Percentiles rank a stretch among this genome's conserved stretches.
Evolutionary conservation across 2,888 invertebrate species (phyloP).

Genomic region (Perithous albicinctus): DNA sequence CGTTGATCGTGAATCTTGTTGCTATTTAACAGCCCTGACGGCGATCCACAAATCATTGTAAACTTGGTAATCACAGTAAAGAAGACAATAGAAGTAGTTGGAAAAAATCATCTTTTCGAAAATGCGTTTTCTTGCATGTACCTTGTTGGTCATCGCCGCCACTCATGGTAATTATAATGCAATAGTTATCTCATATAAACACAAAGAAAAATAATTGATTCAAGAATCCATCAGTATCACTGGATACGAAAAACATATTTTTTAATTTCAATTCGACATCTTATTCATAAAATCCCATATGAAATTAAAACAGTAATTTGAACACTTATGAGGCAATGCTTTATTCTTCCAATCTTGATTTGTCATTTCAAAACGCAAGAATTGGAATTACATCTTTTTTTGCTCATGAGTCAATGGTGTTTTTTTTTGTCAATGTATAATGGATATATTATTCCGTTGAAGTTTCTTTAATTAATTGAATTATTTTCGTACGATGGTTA

Average conservation of each 20-base stretch:
- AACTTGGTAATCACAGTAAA: not conserved
- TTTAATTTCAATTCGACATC: no score
- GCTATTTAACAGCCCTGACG: not conserved
- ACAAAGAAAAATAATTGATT: no score
- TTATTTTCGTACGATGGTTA: not conserved
- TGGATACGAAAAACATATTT: no score
- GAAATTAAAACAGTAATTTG: no score
- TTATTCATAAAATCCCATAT: no score
- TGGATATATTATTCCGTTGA: not conserved
- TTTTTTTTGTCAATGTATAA: no score
- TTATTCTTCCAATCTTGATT: no score
- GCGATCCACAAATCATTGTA: constrained; percentile 1
- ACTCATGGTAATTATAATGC: not conserved
- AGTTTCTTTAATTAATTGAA: not conserved
- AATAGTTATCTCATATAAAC: not conserved
- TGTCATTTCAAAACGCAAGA: no score
- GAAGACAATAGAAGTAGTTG: not conserved
- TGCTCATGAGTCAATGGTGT: no score
- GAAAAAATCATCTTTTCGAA: not conserved
- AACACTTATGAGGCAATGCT: no score
- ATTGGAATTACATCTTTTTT: no score
- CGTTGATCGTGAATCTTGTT: not conserved
- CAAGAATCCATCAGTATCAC: not conserved
- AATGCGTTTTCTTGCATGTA: not conserved
- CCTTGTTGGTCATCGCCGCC: constrained; percentile 2